Evolutionary conservation across 1,140 invertebrate species (phyloP).

Genomic region (Trissolcus basalis): DNA sequence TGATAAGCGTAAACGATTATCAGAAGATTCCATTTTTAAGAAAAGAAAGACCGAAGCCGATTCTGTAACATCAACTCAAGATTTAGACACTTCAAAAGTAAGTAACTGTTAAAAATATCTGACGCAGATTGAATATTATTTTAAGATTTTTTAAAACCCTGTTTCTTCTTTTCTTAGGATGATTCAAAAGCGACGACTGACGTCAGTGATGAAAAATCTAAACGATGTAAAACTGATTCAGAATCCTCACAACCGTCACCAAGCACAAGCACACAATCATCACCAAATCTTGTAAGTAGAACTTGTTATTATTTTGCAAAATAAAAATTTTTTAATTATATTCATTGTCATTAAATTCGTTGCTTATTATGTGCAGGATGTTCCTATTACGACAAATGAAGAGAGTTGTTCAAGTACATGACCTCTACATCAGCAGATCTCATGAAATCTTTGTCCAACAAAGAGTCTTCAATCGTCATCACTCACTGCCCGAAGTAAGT

Average conservation of each 20-base stretch:
- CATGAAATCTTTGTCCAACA: slow-evolving; percentile 26
- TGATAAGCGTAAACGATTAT: slow-evolving; percentile 16
- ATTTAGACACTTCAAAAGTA: background rate
- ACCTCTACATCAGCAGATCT: slow-evolving; percentile 14
- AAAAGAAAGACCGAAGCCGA: slow-evolving; percentile 20
- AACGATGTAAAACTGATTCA: background rate
- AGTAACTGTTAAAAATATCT: background rate
- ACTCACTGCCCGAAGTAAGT: slow-evolving; percentile 44
- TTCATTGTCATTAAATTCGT: background rate
- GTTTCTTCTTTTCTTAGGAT: too few relatives aligned
- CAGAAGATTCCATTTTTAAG: slow-evolving; percentile 7
- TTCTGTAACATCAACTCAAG: background rate
- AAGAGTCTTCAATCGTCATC: slow-evolving; percentile 17
- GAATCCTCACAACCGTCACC: background rate
- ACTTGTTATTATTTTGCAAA: background rate
- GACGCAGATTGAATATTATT: too few relatives aligned
- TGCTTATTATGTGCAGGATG: too few relatives aligned
- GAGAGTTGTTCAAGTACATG: slow-evolving; percentile 32
- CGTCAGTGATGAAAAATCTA: background rate
- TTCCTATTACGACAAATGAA: slow-evolving; percentile 12
- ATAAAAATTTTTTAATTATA: background rate
- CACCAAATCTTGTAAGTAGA: slow-evolving; percentile 9
- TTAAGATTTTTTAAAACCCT: too few relatives aligned
- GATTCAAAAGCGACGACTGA: background rate
- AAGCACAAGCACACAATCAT: background rate